Evolutionary conservation across 2,113 vertebrate genomes (phyloP).

Genomic region (Hoplias malabaricus): DNA sequence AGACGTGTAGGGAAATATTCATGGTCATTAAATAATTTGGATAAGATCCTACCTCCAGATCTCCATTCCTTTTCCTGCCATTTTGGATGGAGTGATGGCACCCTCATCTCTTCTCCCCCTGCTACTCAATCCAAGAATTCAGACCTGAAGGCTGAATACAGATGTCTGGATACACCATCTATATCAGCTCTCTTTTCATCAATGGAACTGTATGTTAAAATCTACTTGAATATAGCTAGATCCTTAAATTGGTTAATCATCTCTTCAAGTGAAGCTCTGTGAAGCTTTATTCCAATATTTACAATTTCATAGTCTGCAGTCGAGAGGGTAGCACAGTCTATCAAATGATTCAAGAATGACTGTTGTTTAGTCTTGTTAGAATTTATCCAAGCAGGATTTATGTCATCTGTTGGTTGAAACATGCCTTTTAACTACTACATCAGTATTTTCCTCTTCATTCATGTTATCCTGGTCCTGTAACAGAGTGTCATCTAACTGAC

Average conservation of each 20-base stretch:
- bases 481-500: conserved; percentile 6
- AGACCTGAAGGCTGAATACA: conserved; percentile 43
- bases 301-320: background rate
- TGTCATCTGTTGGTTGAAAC: background rate
- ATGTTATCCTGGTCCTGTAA: background rate
- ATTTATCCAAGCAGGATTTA: background rate
- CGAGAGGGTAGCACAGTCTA: background rate
- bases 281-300: background rate
- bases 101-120: conserved; percentile 45
- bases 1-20: conserved; percentile 1
- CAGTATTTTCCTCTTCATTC: background rate
- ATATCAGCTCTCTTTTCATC: conserved; percentile 41
- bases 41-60: conserved; percentile 45
- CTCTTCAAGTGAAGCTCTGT: conserved; percentile 23
- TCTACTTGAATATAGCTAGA: conserved; percentile 19
- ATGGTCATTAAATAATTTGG: conserved; percentile 50
- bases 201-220: conserved; percentile 37
- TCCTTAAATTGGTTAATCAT: conserved; percentile 50
- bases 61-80: conserved; percentile 55
- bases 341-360: background rate
- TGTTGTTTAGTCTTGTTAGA: background rate
- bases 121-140: conserved; percentile 40
- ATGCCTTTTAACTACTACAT: background rate
- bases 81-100: conserved; percentile 43
- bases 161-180: conserved; percentile 41